Base-by-base conservation (phyloP, 2,888 invertebrate genomes). In the Odontothrips loti region DNA sequence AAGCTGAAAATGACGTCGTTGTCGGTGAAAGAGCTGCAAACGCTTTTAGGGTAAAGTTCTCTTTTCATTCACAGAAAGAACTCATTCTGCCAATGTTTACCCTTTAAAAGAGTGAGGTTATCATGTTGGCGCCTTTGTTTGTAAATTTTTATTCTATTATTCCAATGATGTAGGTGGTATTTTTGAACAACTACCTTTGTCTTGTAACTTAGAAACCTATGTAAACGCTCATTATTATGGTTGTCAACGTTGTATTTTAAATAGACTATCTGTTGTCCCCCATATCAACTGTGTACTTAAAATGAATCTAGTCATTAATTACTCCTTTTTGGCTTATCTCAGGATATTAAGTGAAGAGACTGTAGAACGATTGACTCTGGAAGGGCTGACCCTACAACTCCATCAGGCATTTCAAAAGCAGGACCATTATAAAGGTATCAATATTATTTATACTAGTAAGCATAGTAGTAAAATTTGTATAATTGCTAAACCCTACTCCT, bases 321-420 rank as follows among this genome's bases (percentile, higher is more conserved):
- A 51, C 9, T 23, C 9, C 23, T 75, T 23, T 27, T 75, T 75
- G 51, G 12, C 1, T 15, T 43, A 43, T 89, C 89, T 82, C 87
- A 94, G 93, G 86, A 90, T 94, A 85, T 89, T 94, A 85, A 92
- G 92, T 83, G 93, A 93, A 86, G 92, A 92, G 86, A 92, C 92
- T 82, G 91, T 94, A 48, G 93, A 93, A 86, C 90, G 91, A 82
- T 93, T 93, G 86, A 91, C 92, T 47, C 89, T 96, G 86, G 96
- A 96, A 85, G 90, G 90, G 79, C 90, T 96, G 85, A 92, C 93
- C 80, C 89, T 90, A 84, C 93, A 94, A 86, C 90, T 96, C 78
- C 94, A 94, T 86, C 94, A 94, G 86, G 91, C 91, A 84, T 96
- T 96, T 87, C 90, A 92, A 34, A 92, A 92, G 86, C 90, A 92